Conservation (phyloP, 2,113 vertebrate species). For the Eurystomus gularis region DNA sequence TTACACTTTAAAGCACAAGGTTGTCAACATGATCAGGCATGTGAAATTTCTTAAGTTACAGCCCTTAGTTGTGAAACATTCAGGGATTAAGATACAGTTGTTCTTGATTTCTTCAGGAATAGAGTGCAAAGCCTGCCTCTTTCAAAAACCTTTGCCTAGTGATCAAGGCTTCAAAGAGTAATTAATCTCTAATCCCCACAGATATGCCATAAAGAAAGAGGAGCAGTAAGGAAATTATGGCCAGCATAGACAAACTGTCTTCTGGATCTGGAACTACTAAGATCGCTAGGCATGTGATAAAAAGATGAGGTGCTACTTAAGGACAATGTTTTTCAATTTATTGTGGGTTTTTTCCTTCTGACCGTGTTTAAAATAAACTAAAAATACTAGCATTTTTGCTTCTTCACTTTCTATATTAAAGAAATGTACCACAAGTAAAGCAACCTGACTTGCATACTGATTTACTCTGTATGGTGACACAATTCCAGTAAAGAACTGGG, state of each 20-base stretch:
- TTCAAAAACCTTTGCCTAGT: not conserved
- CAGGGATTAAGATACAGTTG: not conserved
- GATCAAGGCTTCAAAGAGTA: not conserved
- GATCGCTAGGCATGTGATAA: not conserved
- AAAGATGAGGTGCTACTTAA: not conserved
- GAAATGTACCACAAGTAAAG: not conserved
- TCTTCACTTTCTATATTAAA: not conserved
- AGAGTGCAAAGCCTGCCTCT: not conserved
- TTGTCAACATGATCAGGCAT: not conserved
- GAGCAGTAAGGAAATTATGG: not conserved
- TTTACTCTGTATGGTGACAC: not conserved
- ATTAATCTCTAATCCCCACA: not conserved
- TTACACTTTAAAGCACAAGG: not conserved
- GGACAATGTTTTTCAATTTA: not conserved
- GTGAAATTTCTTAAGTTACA: not conserved
- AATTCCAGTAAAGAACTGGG: slow-evolving; percentile 13
- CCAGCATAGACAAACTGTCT: not conserved
- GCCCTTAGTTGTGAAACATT: not conserved
- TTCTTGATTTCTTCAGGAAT: not conserved
- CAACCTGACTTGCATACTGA: not conserved
- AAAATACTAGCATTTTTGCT: not conserved
- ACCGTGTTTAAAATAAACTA: not conserved
- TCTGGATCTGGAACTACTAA: not conserved
- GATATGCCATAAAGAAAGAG: not conserved
- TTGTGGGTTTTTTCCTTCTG: not conserved